Evolutionary conservation across 2,113 vertebrate genomes (phyloP).

Genomic region (Rhizomys pruinosus): DNA sequence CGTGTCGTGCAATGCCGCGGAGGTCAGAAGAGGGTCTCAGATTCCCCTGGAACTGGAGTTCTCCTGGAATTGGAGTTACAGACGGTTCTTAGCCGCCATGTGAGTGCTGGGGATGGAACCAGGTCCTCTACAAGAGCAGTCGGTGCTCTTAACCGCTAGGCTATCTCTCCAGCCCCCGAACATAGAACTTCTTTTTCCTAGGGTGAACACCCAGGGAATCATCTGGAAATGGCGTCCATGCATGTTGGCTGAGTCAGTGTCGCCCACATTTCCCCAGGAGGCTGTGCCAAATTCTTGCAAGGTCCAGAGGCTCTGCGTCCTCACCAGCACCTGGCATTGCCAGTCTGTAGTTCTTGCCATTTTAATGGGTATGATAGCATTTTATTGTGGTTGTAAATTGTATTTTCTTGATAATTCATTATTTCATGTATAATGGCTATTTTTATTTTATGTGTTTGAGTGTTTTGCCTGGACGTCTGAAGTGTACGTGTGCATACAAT

Average conservation of each 20-base stretch:
- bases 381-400: slow-evolving; percentile 17
- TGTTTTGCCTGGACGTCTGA: too few species aligned
- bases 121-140: too few species aligned
- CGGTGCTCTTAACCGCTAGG: too few species aligned
- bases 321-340: neutral
- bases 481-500: too few species aligned
- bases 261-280: neutral
- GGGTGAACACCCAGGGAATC: neutral
- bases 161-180: too few species aligned
- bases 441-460: too few species aligned
- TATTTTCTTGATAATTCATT: slow-evolving; percentile 44
- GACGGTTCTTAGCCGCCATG: too few species aligned
- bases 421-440: neutral
- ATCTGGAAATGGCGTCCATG: neutral
- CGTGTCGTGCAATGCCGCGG: too few species aligned
- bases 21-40: too few species aligned
- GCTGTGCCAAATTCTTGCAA: neutral
- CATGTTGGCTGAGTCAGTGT: neutral
- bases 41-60: too few species aligned
- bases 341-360: neutral
- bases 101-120: too few species aligned
- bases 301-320: neutral
- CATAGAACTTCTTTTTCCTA: slow-evolving; percentile 5
- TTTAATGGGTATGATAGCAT: neutral
- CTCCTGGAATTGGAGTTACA: too few species aligned